Conservation (phyloP, 2,888 invertebrate species). For the Tromatobia lineatoria region DNA sequence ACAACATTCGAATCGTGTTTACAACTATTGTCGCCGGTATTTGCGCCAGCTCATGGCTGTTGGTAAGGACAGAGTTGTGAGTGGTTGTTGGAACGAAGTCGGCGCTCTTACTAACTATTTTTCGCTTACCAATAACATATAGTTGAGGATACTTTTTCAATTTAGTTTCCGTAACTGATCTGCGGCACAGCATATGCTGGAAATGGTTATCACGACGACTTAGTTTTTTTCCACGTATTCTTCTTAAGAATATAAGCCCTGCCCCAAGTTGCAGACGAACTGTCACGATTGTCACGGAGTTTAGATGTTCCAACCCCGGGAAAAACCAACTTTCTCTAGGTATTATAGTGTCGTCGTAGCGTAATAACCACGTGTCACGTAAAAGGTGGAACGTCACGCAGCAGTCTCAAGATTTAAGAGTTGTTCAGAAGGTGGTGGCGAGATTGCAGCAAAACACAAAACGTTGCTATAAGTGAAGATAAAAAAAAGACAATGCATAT, state of each 20-base stretch:
- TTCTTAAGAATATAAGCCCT: slow-evolving; percentile 1
- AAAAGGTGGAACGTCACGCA: slow-evolving; percentile 16
- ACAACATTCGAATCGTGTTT: no score
- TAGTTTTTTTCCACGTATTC: no score
- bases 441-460: neutral
- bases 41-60: no score
- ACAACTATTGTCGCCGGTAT: no score
- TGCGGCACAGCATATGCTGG: no score
- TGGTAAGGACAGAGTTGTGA: no score
- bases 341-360: slow-evolving; percentile 37
- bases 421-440: neutral
- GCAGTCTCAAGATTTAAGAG: slow-evolving; percentile 22
- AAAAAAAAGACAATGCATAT: slow-evolving; percentile 1
- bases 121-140: no score
- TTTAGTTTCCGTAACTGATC: no score
- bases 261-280: neutral
- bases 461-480: neutral
- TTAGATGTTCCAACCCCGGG: slow-evolving; percentile 2
- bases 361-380: slow-evolving; percentile 38
- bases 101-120: no score
- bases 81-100: no score
- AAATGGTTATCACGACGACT: no score
- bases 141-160: no score
- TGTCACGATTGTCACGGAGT: neutral
- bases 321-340: neutral